Evolutionary conservation across 2,888 invertebrate genomes (phyloP).

Genomic region (Dicycla oo): DNA sequence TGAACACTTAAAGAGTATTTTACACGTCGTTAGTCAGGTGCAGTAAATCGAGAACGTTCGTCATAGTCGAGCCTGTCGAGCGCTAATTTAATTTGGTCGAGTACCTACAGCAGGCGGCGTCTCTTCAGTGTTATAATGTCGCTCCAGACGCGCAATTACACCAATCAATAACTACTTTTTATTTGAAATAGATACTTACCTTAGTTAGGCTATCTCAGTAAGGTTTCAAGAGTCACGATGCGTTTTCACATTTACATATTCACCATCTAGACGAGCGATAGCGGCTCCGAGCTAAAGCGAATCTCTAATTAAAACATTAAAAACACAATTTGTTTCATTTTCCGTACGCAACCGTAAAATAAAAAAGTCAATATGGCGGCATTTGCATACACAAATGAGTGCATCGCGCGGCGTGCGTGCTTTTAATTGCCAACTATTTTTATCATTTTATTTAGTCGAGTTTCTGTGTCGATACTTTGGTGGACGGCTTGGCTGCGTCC

Average conservation of each 20-base stretch:
- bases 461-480: constrained; percentile 61
- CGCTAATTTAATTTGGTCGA: constrained; percentile 41
- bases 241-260: constrained; percentile 77
- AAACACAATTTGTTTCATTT: constrained; percentile 81
- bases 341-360: constrained; percentile 72
- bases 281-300: constrained; percentile 75
- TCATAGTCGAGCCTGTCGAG: too few relatives aligned
- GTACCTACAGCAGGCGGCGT: constrained; percentile 4
- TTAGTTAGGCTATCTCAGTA: constrained; percentile 67
- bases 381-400: constrained; percentile 80
- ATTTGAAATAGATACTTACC: constrained; percentile 57
- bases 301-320: constrained; percentile 85
- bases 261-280: constrained; percentile 79
- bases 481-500: constrained; percentile 7
- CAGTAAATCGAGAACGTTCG: constrained; percentile 37
- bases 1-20: constrained; percentile 62
- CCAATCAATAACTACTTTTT: constrained; percentile 71
- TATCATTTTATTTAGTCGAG: constrained; percentile 69
- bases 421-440: constrained; percentile 78
- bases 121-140: constrained; percentile 33
- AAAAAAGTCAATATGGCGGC: constrained; percentile 75
- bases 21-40: constrained; percentile 62
- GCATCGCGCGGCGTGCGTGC: constrained; percentile 73
- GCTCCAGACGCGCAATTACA: constrained; percentile 43
- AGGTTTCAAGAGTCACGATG: constrained; percentile 80